These are phyloP conservation scores for Heliconius himera DNA, from an alignment of 1,140 invertebrate species.

Conservation along the genomic window DNA sequence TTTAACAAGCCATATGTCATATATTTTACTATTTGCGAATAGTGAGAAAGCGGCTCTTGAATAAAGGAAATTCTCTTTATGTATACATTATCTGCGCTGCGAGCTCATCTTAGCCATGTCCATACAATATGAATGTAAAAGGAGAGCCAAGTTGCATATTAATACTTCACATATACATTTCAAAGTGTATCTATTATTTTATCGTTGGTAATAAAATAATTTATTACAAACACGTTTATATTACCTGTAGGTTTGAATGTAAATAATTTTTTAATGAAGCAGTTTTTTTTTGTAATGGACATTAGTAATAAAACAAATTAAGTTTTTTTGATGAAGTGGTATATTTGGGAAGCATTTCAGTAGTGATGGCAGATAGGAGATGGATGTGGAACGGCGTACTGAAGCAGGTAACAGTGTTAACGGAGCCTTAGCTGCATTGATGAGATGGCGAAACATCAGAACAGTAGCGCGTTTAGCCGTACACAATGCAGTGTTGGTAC, in stretches of 20 bases:
- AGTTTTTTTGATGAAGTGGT: no score
- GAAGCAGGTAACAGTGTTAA: no score
- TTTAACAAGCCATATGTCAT: neutral
- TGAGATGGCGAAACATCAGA: no score
- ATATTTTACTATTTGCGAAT: constrained; percentile 36
- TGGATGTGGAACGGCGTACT: no score
- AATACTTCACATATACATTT: neutral
- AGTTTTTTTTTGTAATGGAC: neutral
- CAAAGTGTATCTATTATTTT: neutral
- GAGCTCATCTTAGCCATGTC: constrained; percentile 14
- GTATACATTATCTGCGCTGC: constrained; percentile 21
- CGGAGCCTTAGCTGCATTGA: no score
- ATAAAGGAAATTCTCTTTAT: constrained; percentile 33
- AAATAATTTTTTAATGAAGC: neutral
- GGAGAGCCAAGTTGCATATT: constrained; percentile 8
- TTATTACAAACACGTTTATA: neutral
- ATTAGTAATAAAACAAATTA: no score
- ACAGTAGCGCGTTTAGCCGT: no score
- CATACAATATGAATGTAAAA: constrained; percentile 2
- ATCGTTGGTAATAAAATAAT: constrained; percentile 1
- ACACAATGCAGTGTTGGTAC: no score
- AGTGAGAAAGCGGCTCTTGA: constrained; percentile 37
- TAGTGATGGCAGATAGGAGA: no score
- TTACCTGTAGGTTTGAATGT: neutral
- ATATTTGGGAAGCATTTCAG: no score